Conservation (phyloP, 2,113 vertebrate genomes). For the Ciconia maguari region DNA sequence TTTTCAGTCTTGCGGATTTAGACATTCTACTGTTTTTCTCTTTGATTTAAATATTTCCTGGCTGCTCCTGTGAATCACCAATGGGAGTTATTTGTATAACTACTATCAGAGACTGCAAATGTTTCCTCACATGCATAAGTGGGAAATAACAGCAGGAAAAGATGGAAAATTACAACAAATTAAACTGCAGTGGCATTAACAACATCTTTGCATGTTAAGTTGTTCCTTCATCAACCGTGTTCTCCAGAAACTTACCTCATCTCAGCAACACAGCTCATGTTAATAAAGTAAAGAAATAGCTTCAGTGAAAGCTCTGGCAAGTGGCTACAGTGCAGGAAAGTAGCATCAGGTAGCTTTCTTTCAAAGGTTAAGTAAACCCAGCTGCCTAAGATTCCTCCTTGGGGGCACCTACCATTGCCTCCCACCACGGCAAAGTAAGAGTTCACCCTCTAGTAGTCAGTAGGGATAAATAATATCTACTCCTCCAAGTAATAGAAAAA, state of each 20-base stretch:
- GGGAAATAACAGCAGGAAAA: background rate
- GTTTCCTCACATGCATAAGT: background rate
- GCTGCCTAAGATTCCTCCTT: background rate
- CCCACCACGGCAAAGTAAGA: too few relatives aligned
- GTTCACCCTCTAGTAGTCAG: fast-evolving
- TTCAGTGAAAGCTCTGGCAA: background rate
- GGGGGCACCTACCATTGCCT: background rate
- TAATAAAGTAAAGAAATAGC: background rate
- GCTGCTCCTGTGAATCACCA: background rate
- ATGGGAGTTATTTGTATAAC: background rate
- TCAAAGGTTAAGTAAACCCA: background rate
- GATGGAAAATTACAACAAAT: background rate
- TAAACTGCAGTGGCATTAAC: background rate
- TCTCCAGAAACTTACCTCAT: background rate
- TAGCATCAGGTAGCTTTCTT: background rate
- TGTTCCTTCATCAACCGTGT: background rate
- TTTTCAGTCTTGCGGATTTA: background rate
- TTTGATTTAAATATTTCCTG: background rate
- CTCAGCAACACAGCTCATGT: background rate
- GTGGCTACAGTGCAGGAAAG: fast-evolving
- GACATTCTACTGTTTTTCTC: background rate
- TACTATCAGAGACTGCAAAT: background rate
- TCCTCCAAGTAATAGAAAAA: background rate
- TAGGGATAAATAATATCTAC: background rate
- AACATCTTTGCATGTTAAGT: background rate